Base-by-base conservation (phyloP, 2,888 invertebrate genomes). In the Aporophyla nigra region DNA sequence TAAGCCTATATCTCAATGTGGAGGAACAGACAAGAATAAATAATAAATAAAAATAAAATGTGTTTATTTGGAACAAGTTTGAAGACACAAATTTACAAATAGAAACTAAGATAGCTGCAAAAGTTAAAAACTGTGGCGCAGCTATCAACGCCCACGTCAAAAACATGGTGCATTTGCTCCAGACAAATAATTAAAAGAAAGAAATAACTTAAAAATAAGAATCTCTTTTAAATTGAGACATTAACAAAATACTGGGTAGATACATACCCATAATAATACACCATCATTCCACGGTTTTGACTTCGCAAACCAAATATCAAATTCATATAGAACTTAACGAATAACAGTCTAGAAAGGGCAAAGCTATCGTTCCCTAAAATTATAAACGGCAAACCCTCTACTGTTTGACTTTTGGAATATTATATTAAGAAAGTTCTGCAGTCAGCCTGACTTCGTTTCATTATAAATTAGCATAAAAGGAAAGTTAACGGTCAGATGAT, bases 401-500 rank as follows among this genome's bases (percentile, higher is more conserved):
- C 89, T 90, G 91, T 92, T 92, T 93, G 91, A 92, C 89, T 93
- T 92, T 89, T 83, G 82, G 88, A 91, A 90, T 92, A 92, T 92
- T 91, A 93, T 92, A 94, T 93, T 93, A 93, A 91, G 90, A 92
- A 94, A 94, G 92, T 93, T 94, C 83, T 78, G 77, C 85, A 83
- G 85, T 82, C 82, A 78, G 71, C 69, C 75, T 74, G 80, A 84
- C 80, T 88, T 88, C 85, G 84, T 91, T 92, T 92, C 89, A 90
- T 90, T 89, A 89, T 91, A 19, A 33, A 93, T 93, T 93, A 92
- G 85, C 93, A 92, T 93, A 90, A 91, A 92, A 90, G 87, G 88
- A 91, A 93, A 93, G 91, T 93, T 91, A 86, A 88, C 88, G 88
- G 90, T 90, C 90, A 87, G 78, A 89, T 90, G 81, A 92, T 91